phyloP scores from a whole-genome alignment of 1,140 invertebrate genomes.

The Tetramorium parvispinum region DNA sequence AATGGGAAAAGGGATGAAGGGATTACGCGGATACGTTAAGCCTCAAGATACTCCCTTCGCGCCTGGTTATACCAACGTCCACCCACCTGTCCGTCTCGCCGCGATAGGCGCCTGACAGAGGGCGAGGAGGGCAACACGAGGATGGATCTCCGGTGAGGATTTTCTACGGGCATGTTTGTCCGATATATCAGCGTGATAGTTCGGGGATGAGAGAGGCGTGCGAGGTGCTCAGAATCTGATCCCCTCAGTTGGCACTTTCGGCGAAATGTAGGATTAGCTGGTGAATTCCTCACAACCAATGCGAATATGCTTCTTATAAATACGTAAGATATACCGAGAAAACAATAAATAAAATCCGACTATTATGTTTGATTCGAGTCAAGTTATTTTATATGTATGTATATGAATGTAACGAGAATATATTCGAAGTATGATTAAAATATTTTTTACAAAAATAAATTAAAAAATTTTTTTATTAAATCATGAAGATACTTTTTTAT shows the following conservation, averaged over 20 bases:
- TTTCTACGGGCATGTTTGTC: conserved; percentile 71
- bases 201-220: conserved; percentile 62
- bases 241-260: conserved; percentile 50
- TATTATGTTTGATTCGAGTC: background rate
- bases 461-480: too few relatives aligned
- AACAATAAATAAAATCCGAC: background rate
- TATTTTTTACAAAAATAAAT: background rate
- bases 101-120: conserved; percentile 69
- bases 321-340: background rate
- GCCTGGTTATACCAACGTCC: conserved; percentile 74
- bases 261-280: conserved; percentile 48
- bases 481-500: background rate
- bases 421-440: background rate
- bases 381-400: background rate
- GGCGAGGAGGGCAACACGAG: conserved; percentile 48
- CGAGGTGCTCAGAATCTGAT: conserved; percentile 59
- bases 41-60: conserved; percentile 76
- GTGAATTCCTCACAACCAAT: conserved; percentile 22
- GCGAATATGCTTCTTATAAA: conserved; percentile 37
- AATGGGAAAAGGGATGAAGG: conserved; percentile 80
- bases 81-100: conserved; percentile 76
- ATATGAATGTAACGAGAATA: background rate
- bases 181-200: conserved; percentile 68
- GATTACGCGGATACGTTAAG: conserved; percentile 81
- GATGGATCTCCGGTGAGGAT: conserved; percentile 68